Percentiles rank a stretch among this genome's conserved stretches.
Evolutionary conservation across 2,797 vertebrate species (phyloP).

Genomic region (Sparus aurata): DNA sequence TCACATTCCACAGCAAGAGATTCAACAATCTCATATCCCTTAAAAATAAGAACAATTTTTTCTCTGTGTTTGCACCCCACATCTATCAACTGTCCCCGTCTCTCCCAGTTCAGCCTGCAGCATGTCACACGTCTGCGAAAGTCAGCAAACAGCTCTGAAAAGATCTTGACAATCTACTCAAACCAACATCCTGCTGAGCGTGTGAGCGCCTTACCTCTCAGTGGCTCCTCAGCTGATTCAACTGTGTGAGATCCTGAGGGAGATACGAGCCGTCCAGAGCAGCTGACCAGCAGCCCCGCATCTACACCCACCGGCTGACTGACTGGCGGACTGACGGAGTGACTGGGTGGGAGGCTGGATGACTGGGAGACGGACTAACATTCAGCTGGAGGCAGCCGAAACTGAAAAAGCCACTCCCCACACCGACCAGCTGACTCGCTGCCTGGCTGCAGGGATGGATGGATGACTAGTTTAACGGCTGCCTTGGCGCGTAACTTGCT

Average conservation of each 20-base stretch:
- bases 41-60: background rate
- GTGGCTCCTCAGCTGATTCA: constrained; percentile 69
- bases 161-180: background rate
- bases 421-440: constrained; percentile 66
- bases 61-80: background rate
- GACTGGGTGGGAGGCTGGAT: constrained; percentile 28
- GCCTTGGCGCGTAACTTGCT: background rate
- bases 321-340: constrained; percentile 25
- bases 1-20: constrained; percentile 23
- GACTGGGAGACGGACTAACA: constrained; percentile 42
- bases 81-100: background rate
- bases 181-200: constrained; percentile 14
- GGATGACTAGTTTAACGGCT: constrained; percentile 30
- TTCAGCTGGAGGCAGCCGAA: constrained; percentile 62
- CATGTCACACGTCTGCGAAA: constrained; percentile 46
- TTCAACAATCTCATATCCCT: background rate
- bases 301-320: constrained; percentile 46
- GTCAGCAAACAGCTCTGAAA: constrained; percentile 27
- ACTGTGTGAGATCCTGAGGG: constrained; percentile 63
- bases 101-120: constrained; percentile 26
- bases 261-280: constrained; percentile 52
- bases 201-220: constrained; percentile 65
- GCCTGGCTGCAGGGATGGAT: constrained; percentile 57
- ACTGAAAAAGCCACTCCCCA: constrained; percentile 62
- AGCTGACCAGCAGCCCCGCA: constrained; percentile 68